Base-by-base conservation (phyloP, 1,140 invertebrate species). In the Bombus sibiricus region DNA sequence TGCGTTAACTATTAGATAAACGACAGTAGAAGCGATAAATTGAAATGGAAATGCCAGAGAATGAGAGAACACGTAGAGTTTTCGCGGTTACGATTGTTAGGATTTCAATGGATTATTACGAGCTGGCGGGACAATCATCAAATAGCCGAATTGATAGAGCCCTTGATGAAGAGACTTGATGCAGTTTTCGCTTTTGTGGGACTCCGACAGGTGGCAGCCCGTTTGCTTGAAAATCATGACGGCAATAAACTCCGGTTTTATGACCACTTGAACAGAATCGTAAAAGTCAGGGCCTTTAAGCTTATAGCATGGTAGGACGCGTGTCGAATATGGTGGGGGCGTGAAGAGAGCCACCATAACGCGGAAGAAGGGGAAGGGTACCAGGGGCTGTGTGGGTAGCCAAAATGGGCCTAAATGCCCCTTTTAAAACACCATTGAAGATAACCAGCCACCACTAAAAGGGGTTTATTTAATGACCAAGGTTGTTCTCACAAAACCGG, bases 201-300 rank as follows among this genome's bases (percentile, higher is more conserved):
- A 91, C 94, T 95, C 95, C 95, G 95, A 95, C 95, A 95, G 94
- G 95, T 95, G 94, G 95, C 92, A 94, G 94, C 89, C 94, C 93
- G 94, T 95, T 95, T 94, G 94, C 94, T 95, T 94, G 94, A 95
- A 95, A 95, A 95, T 95, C 95, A 95, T 95, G 95, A 95, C 93
- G 94, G 95, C 91, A 94, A 95, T 95, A 95, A 95, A 95, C 93
- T 95, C 89, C 91, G 93, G 93, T 95, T 95, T 95, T 95, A 95
- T 94, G 94, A 95, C 94, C 95, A 95, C 95, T 95, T 95, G 94
- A 95, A 95, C 95, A 95, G 94, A 95, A 95, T 95, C 95, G 94
- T 95, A 95, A 95, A 95, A 95, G 95, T 95, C 95, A 95, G 94
- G 94, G 93, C 93, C 94, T 94, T 93, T 95, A 93, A 95, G 94